Percentiles rank a stretch among this genome's conserved stretches.
phyloP scores from a whole-genome alignment of 2,797 vertebrate genomes.

The Poeciliopsis gracilis region DNA sequence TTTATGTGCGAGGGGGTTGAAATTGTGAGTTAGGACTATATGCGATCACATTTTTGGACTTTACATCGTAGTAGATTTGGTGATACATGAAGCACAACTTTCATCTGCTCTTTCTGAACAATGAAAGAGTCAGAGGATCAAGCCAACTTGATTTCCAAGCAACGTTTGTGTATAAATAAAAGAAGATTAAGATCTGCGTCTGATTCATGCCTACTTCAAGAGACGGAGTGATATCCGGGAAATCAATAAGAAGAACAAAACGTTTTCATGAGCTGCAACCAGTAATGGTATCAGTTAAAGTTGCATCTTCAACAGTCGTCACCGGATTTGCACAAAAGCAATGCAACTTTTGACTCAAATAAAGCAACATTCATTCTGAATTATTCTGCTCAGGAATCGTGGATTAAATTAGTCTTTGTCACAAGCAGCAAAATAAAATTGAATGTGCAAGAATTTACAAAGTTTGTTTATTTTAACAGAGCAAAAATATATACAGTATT shows the following conservation, averaged over 20 bases:
- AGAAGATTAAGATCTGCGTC: background rate
- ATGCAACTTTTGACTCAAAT: background rate
- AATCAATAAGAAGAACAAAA: background rate
- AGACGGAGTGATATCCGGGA: background rate
- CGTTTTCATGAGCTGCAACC: background rate
- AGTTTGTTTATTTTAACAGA: background rate
- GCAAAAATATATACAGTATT: background rate
- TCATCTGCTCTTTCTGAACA: background rate
- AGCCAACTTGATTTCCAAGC: too few species aligned
- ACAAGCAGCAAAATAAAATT: background rate
- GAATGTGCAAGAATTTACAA: background rate
- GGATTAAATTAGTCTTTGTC: background rate
- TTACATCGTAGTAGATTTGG: background rate
- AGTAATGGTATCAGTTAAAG: background rate
- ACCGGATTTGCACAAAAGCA: background rate
- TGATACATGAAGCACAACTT: background rate
- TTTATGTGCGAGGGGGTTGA: conserved; percentile 42
- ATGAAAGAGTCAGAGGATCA: background rate
- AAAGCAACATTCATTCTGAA: background rate
- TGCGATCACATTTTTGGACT: background rate
- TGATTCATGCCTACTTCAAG: background rate
- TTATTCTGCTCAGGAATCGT: background rate
- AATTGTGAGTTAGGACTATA: conserved; percentile 39
- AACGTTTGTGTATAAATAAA: background rate
- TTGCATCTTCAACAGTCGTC: background rate